Base-by-base conservation (phyloP, 2,113 vertebrate genomes). In the Psettodes erumei region DNA sequence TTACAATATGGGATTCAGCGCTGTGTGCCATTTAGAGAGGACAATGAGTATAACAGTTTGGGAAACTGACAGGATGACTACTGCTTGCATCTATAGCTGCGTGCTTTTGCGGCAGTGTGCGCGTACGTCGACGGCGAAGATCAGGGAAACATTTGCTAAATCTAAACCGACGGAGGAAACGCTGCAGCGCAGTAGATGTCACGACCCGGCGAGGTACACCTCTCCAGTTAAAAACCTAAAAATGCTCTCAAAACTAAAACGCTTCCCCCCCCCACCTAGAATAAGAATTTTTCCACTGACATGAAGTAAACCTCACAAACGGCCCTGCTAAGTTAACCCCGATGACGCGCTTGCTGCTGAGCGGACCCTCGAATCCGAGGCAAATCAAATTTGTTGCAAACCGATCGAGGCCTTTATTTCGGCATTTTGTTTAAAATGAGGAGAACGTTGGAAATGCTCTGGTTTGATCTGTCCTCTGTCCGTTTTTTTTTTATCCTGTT, bases 361-460 rank as follows among this genome's bases (percentile, higher is more conserved):
- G n/a, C n/a, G n/a, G n/a, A n/a, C n/a, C n/a, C n/a, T n/a, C 73
- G 1, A 71, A 6, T 33, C 56, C 59, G 71, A 77, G 60, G 42
- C 67, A 67, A 59, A 62, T 79, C 60, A 65, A 79, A 63, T 45
- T 77, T 37, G 60, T 72, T 65, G 60, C 5, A 61, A 67, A 60
- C 27, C 27, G 40, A 1, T 6, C 2, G 23, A 38, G 19, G 23
- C 13, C 38, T 50, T 9, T 48, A 59, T 67, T 71, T 8, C n/a
- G 15, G 9, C 8, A n/a, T 48, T 33, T 33, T 28, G 2, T 66
- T 70, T 71, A 19, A 30, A 55, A 32, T 47, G 1, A 30, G 37
- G 15, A 42, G 11, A 43, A 61, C 25, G 12, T 1, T 28, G 21
- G 4, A 30, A 58, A 12, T 71, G 67, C 77, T 81, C 66, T 78